phyloP scores from a whole-genome alignment of 2,113 vertebrate genomes.

The Erythrocercus mccallii region DNA sequence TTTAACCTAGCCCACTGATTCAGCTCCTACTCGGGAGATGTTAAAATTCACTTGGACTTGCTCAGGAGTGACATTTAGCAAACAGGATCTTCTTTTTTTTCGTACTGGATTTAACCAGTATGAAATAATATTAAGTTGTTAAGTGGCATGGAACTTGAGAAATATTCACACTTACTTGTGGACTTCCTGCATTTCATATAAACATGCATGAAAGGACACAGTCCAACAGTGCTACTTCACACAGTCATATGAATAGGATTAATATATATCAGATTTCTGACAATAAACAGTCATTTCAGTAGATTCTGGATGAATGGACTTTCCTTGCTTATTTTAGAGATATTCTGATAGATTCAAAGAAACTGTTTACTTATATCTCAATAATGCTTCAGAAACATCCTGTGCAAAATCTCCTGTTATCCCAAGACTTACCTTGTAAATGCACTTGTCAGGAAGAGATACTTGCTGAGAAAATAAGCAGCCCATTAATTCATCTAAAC shows the following conservation, averaged over 20 bases:
- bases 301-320: neutral
- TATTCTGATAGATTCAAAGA: neutral
- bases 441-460: neutral
- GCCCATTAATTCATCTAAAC: neutral
- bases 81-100: neutral
- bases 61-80: neutral
- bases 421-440: neutral
- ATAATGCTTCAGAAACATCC: neutral
- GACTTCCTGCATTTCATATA: neutral
- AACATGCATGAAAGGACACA: neutral
- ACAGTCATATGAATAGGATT: neutral
- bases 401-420: neutral
- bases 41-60: neutral
- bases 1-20: accelerated
- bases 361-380: neutral
- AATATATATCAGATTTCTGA: neutral
- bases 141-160: neutral
- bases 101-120: neutral
- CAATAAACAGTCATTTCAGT: neutral
- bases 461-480: neutral
- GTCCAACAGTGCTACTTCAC: neutral
- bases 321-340: neutral
- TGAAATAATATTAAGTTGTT: neutral
- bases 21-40: neutral
- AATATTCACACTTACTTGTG: neutral